A percentile compares a stretch with the other conserved stretches of the same genome.
Evolutionary conservation across 1,140 invertebrate genomes (phyloP).

Genomic region (Papilio dardanus): DNA sequence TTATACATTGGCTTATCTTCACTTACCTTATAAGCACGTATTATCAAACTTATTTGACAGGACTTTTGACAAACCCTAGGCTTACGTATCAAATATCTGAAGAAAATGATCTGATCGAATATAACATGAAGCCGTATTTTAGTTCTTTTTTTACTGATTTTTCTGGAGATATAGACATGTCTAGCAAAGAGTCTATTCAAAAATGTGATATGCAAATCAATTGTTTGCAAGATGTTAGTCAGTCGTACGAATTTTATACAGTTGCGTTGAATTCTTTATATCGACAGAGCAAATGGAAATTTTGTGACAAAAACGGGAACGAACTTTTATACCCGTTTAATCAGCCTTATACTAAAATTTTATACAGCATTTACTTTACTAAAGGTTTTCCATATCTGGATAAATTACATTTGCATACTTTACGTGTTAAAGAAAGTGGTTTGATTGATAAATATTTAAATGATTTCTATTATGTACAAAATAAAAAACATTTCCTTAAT

Average conservation of each 20-base stretch:
- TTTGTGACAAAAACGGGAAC: slow-evolving; percentile 31
- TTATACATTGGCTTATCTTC: slow-evolving; percentile 58
- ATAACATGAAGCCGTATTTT: slow-evolving; percentile 51
- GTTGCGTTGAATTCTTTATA: slow-evolving; percentile 3
- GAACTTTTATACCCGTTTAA: slow-evolving; percentile 35
- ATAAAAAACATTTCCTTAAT: slow-evolving; percentile 24
- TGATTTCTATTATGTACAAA: slow-evolving; percentile 30
- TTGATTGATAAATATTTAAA: slow-evolving; percentile 36
- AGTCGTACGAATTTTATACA: slow-evolving; percentile 46
- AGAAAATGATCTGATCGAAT: slow-evolving; percentile 45
- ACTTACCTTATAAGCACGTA: slow-evolving; percentile 58
- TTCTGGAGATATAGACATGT: background rate
- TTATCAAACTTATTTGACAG: slow-evolving; percentile 57
- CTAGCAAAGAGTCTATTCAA: background rate
- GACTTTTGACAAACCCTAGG: slow-evolving; percentile 52
- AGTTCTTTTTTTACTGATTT: slow-evolving; percentile 35
- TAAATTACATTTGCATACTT: slow-evolving; percentile 29
- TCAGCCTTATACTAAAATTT: slow-evolving; percentile 34
- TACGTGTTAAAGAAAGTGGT: slow-evolving; percentile 38
- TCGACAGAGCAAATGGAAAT: slow-evolving; percentile 4
- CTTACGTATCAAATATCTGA: slow-evolving; percentile 49
- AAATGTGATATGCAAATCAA: slow-evolving; percentile 9
- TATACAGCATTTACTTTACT: slow-evolving; percentile 35
- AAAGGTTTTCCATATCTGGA: slow-evolving; percentile 38
- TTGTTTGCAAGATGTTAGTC: slow-evolving; percentile 38